A percentile compares a stretch with the other conserved stretches of the same genome.
These are phyloP conservation scores for Neria commutata DNA, from an alignment of 2,888 invertebrate genomes.

Conservation along the genomic window DNA sequence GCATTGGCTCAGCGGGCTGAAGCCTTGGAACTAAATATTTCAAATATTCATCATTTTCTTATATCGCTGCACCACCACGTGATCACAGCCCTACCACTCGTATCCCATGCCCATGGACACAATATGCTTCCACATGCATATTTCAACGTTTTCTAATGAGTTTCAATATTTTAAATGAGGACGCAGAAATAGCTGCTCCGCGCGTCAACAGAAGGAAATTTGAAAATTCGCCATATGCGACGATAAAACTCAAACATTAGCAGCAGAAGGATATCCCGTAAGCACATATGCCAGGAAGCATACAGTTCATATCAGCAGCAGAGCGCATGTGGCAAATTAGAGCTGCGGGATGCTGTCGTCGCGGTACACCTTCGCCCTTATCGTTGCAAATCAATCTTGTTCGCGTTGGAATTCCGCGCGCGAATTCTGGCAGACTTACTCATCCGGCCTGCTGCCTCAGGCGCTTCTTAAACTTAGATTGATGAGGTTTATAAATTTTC, in stretches of 20 bases:
- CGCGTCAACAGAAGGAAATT: no score
- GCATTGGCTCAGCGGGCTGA: not conserved
- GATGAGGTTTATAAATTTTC: not conserved
- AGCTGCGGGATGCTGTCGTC: not conserved
- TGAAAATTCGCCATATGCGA: not conserved
- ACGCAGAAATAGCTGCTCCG: no score
- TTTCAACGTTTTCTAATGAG: constrained; percentile 12
- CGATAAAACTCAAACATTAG: constrained; percentile 17
- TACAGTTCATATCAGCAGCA: no score
- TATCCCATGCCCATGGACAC: no score
- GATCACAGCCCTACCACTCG: no score
- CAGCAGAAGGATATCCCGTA: constrained; percentile 14
- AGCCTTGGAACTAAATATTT: constrained; percentile 10
- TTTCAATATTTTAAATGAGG: no score
- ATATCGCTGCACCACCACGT: no score
- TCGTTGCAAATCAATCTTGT: constrained; percentile 11
- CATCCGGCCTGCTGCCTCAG: not conserved
- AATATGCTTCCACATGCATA: not conserved
- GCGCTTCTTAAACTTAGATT: not conserved
- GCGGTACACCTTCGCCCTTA: not conserved
- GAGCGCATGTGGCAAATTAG: no score
- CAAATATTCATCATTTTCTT: constrained; percentile 10
- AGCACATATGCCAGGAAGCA: not conserved
- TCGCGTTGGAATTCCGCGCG: not conserved
- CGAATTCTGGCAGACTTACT: not conserved